phyloP scores from a whole-genome alignment of 64 coral and sea anemone species.

The Montipora efflorescens region DNA sequence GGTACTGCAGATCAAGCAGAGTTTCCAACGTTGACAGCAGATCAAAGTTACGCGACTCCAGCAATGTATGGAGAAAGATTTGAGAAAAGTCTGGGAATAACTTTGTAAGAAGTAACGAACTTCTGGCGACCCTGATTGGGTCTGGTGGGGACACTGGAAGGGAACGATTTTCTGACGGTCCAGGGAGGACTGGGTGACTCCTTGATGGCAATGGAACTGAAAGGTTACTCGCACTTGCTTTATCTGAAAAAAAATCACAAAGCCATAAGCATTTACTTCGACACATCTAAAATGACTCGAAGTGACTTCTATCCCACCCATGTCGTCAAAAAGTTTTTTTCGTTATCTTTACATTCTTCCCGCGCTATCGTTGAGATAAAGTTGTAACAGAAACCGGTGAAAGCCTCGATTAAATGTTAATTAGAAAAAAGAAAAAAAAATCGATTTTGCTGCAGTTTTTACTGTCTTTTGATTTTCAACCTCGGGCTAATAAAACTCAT shows the following conservation, averaged over 20 bases:
- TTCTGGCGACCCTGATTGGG: constrained; percentile 8
- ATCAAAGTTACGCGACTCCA: constrained; percentile 44
- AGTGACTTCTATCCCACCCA: background rate
- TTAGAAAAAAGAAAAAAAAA: too few relatives aligned
- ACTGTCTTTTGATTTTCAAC: background rate
- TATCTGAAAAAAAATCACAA: background rate
- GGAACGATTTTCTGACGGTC: background rate
- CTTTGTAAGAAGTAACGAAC: constrained; percentile 2
- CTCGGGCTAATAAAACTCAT: background rate
- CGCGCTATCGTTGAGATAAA: background rate
- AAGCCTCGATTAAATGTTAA: too few relatives aligned
- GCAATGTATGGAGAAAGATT: constrained; percentile 12
- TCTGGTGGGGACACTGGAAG: background rate
- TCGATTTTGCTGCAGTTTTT: too few relatives aligned
- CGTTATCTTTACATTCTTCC: background rate
- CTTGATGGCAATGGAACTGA: background rate
- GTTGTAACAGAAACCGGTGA: too few relatives aligned
- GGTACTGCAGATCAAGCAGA: background rate
- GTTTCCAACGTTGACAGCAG: constrained; percentile 33
- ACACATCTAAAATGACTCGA: background rate
- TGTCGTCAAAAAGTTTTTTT: background rate
- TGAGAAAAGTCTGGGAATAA: constrained; percentile 20
- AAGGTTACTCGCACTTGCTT: background rate
- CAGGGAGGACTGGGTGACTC: constrained; percentile 12
- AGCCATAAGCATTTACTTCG: background rate